A percentile compares a stretch with the other conserved stretches of the same genome.
phyloP scores from a whole-genome alignment of 2,888 invertebrate species.

The Archips crataeganus region DNA sequence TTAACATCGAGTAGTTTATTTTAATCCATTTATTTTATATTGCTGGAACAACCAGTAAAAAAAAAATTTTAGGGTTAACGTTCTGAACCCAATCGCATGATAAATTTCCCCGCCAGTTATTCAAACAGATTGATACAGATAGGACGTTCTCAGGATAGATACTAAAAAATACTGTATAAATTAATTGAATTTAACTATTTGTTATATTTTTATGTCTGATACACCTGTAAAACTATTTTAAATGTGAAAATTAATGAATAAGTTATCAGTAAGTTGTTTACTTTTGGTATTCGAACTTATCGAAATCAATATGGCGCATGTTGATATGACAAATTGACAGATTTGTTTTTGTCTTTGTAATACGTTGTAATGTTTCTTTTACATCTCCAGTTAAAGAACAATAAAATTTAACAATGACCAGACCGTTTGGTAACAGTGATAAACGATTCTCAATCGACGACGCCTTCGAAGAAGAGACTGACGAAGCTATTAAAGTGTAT shows the following conservation, averaged over 20 bases:
- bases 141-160: neutral
- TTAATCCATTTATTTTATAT: neutral
- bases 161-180: neutral
- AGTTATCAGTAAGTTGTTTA: neutral
- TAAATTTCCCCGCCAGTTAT: conserved; percentile 19
- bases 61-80: conserved; percentile 15
- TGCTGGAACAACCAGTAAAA: neutral
- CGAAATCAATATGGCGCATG: conserved; percentile 78
- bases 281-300: conserved; percentile 38
- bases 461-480: conserved; percentile 94
- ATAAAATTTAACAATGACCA: conserved; percentile 76
- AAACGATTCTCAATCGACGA: conserved; percentile 93
- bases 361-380: conserved; percentile 74
- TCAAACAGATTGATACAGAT: neutral
- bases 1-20: neutral
- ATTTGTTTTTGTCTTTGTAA: conserved; percentile 73
- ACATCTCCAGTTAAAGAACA: conserved; percentile 63
- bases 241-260: neutral
- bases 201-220: neutral
- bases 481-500: conserved; percentile 93
- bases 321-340: conserved; percentile 82
- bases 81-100: conserved; percentile 22
- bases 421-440: conserved; percentile 81
- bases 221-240: neutral
- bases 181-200: neutral